These are phyloP conservation scores for Mungos mungo DNA, from an alignment of 2,113 vertebrate genomes.

Conservation along the genomic window DNA sequence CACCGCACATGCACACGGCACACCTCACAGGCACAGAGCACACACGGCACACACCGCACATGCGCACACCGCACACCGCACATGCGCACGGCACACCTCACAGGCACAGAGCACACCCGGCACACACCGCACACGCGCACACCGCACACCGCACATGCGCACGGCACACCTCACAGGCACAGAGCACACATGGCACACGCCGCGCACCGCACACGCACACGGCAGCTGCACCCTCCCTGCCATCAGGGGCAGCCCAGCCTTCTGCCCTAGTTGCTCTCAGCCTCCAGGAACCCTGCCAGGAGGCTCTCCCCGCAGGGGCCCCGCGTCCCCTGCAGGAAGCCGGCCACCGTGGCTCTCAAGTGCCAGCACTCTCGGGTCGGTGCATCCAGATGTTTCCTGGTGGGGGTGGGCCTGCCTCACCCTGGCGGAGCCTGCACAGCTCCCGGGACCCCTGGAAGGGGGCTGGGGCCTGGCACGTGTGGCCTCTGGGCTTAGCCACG, in stretches of 20 bases:
- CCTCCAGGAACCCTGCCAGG: background rate
- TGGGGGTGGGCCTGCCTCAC: background rate
- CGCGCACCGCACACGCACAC: background rate
- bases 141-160: no score
- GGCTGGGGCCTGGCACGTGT: background rate
- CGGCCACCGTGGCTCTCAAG: fast-evolving
- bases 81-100: background rate
- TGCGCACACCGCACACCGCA: background rate
- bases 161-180: background rate
- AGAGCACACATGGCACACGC: no score
- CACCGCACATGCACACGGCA: background rate
- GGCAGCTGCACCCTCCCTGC: background rate
- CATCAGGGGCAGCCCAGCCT: background rate
- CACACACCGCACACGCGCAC: no score
- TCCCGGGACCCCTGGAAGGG: fast-evolving
- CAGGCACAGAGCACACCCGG: no score
- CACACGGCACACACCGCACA: background rate
- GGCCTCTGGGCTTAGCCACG: background rate
- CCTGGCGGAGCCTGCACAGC: background rate
- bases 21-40: no score
- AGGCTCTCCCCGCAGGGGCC: background rate
- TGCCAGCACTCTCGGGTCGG: fast-evolving
- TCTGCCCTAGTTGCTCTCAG: background rate
- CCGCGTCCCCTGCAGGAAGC: background rate
- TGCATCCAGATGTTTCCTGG: background rate